Evolutionary conservation across 2,888 invertebrate genomes (phyloP).

Genomic region (Polymixis lichenea): DNA sequence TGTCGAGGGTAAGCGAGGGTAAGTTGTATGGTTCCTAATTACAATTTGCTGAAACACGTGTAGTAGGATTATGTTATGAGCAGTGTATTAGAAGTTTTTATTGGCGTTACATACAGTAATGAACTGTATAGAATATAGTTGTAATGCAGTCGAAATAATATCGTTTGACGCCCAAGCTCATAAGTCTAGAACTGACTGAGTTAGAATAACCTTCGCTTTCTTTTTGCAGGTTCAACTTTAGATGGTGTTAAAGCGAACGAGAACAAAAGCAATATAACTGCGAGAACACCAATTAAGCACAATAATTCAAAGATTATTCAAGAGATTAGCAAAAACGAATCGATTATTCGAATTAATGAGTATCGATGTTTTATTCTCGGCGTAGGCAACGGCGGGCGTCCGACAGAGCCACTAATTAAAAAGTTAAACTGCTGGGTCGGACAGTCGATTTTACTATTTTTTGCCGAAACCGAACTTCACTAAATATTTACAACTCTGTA

Average conservation of each 20-base stretch:
- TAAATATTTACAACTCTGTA: slow-evolving; percentile 60
- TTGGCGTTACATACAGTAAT: slow-evolving; percentile 24
- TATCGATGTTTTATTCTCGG: slow-evolving; percentile 67
- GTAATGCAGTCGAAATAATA: slow-evolving; percentile 10
- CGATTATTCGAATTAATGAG: slow-evolving; percentile 65
- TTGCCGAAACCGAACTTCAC: slow-evolving; percentile 67
- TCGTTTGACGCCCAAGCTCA: not conserved
- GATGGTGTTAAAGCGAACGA: slow-evolving; percentile 23
- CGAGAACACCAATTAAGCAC: slow-evolving; percentile 37
- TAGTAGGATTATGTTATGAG: slow-evolving; percentile 58
- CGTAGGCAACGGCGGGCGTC: slow-evolving; percentile 39
- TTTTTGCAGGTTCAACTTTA: slow-evolving; percentile 1
- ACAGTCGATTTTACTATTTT: slow-evolving; percentile 79
- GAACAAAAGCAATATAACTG: slow-evolving; percentile 30
- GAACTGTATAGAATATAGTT: slow-evolving; percentile 35
- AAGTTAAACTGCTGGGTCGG: slow-evolving; percentile 83
- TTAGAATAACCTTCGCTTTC: not conserved
- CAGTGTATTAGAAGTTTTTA: slow-evolving; percentile 45
- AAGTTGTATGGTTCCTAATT: slow-evolving; percentile 61
- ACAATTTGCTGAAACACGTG: slow-evolving; percentile 53
- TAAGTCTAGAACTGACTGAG: not conserved
- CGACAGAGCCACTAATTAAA: slow-evolving; percentile 82
- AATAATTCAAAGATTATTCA: slow-evolving; percentile 54
- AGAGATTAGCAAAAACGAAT: slow-evolving; percentile 63
- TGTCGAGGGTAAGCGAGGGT: slow-evolving; percentile 57